These are phyloP conservation scores for Salminus brasiliensis DNA, from an alignment of 2,113 vertebrate species.

Conservation along the genomic window DNA sequence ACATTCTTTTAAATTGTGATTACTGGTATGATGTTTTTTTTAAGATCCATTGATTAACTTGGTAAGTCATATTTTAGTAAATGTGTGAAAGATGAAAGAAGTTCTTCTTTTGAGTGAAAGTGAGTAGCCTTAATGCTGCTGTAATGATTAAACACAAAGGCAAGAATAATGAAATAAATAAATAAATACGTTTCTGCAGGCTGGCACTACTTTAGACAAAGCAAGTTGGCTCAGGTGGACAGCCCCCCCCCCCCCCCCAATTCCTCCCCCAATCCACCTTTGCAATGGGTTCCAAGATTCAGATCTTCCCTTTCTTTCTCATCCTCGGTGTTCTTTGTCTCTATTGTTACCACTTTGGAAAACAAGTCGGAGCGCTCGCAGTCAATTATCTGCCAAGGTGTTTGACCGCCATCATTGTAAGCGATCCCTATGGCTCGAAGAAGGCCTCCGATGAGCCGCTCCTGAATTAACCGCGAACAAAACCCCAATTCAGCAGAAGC, in stretches of 20 bases:
- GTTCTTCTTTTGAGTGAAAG: slow-evolving; percentile 44
- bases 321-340: slow-evolving; percentile 72
- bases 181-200: slow-evolving; percentile 57
- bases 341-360: slow-evolving; percentile 74
- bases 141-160: slow-evolving; percentile 6
- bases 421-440: slow-evolving; percentile 73
- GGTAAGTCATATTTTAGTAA: neutral
- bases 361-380: slow-evolving; percentile 76
- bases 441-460: slow-evolving; percentile 69
- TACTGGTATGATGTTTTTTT: neutral
- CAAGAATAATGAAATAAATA: neutral
- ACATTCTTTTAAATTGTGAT: neutral
- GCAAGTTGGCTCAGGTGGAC: slow-evolving; percentile 70
- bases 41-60: neutral
- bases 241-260: slow-evolving; percentile 53
- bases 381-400: slow-evolving; percentile 80
- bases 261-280: slow-evolving; percentile 53
- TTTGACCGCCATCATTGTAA: slow-evolving; percentile 79
- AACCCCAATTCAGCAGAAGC: slow-evolving; percentile 78
- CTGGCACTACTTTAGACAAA: slow-evolving; percentile 64
- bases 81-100: slow-evolving; percentile 50
- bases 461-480: slow-evolving; percentile 78
- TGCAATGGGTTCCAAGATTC: slow-evolving; percentile 73
- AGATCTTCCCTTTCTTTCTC: slow-evolving; percentile 63
- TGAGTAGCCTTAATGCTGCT: neutral